Conservation (phyloP, 2,113 vertebrate species). For the Antechinus stuartii region DNA sequence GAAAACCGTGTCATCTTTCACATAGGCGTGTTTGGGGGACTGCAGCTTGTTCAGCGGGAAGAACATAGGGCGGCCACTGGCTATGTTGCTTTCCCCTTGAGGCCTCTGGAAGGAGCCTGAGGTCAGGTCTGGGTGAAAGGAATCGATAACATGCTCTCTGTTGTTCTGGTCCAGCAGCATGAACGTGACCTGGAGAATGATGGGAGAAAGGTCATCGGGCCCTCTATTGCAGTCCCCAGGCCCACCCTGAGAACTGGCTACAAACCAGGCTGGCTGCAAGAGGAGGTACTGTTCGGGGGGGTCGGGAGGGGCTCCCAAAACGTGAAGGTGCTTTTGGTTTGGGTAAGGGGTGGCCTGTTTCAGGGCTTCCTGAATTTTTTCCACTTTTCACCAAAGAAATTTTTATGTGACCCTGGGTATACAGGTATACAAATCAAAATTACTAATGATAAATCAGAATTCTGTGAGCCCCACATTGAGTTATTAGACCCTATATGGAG, state of each 20-base stretch:
- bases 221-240: neutral
- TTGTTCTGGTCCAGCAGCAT: constrained; percentile 89
- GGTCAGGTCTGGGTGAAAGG: constrained; percentile 85
- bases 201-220: neutral
- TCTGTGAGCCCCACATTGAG: too few relatives aligned
- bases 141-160: constrained; percentile 85
- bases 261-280: neutral
- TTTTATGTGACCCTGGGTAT: too few relatives aligned
- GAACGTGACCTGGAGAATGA: constrained; percentile 85
- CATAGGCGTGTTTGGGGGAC: constrained; percentile 83
- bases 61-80: constrained; percentile 88
- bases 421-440: too few relatives aligned
- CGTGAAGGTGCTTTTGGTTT: neutral
- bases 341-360: neutral
- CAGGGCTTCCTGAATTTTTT: too few relatives aligned
- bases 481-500: too few relatives aligned
- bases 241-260: neutral
- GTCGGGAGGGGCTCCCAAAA: neutral
- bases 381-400: too few relatives aligned
- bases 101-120: constrained; percentile 88
- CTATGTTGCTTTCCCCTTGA: constrained; percentile 85
- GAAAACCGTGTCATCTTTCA: constrained; percentile 89
- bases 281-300: neutral
- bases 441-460: too few relatives aligned
- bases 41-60: constrained; percentile 84